A percentile compares a stretch with the other conserved stretches of the same genome.
Conservation (phyloP, 23 tunicate species). For the Styela plicata region DNA sequence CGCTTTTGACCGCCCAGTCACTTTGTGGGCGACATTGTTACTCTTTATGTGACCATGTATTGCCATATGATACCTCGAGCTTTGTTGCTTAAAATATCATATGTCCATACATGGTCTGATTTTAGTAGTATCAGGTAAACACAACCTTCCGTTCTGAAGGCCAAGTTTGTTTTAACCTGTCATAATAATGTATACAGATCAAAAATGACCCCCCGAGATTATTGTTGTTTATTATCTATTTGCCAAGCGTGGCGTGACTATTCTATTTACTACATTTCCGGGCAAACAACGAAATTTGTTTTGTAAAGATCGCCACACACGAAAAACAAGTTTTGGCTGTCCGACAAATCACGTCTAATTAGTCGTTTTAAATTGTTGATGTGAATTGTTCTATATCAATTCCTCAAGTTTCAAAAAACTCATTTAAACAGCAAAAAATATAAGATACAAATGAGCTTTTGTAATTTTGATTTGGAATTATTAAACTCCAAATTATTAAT, state of each 20-base stretch:
- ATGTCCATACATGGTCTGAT: background rate
- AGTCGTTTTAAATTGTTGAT: background rate
- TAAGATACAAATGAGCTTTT: too few species aligned
- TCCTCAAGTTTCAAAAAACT: too few species aligned
- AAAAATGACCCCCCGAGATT: background rate
- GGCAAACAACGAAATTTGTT: background rate
- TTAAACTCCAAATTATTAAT: too few species aligned
- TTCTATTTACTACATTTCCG: background rate
- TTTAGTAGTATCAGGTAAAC: too few species aligned
- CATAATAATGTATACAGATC: background rate
- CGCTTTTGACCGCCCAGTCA: background rate
- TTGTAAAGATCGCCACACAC: background rate
- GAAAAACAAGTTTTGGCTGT: background rate
- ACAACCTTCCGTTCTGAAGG: background rate
- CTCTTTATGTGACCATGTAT: background rate
- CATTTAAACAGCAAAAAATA: too few species aligned
- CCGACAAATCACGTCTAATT: background rate
- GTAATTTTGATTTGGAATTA: too few species aligned
- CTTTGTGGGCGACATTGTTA: too few species aligned
- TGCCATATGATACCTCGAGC: background rate
- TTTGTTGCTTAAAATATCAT: too few species aligned
- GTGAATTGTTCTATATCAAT: too few species aligned
- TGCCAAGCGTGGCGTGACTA: too few species aligned
- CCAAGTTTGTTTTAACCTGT: background rate
- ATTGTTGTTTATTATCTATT: too few species aligned